Evolutionary conservation across 2,113 vertebrate genomes (phyloP).

Genomic region (Daphoenositta chrysoptera): DNA sequence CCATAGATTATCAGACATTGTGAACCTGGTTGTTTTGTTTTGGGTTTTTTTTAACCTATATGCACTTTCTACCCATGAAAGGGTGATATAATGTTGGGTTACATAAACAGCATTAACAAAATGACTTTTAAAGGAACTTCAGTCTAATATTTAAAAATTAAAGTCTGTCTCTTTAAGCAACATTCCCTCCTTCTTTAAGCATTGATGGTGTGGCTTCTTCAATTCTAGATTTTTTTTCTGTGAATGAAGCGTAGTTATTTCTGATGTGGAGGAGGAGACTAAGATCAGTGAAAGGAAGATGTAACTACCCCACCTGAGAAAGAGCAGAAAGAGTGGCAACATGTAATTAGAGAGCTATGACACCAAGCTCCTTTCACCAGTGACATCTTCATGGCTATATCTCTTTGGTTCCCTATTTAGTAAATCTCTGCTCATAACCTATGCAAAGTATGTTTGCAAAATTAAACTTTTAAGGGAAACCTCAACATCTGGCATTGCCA

Average conservation of each 20-base stretch:
- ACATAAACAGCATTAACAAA: background rate
- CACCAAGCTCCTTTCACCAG: background rate
- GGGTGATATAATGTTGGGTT: background rate
- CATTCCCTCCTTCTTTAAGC: background rate
- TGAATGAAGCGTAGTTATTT: background rate
- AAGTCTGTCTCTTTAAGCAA: background rate
- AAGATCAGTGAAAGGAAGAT: background rate
- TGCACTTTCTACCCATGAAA: background rate
- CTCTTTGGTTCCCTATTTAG: background rate
- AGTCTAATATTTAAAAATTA: background rate
- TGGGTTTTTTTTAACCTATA: background rate
- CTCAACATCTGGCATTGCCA: background rate
- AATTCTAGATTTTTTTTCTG: background rate
- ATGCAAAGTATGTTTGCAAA: background rate
- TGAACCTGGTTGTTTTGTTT: background rate
- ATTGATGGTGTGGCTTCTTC: background rate
- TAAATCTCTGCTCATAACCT: background rate
- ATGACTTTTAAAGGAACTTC: background rate
- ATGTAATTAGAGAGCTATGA: background rate
- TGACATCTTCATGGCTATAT: background rate
- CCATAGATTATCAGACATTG: background rate
- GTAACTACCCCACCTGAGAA: background rate
- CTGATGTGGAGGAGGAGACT: background rate
- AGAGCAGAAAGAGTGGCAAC: background rate
- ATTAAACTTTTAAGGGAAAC: background rate